Conservation (phyloP, 2,797 vertebrate genomes). For the Phataginus tricuspis region DNA sequence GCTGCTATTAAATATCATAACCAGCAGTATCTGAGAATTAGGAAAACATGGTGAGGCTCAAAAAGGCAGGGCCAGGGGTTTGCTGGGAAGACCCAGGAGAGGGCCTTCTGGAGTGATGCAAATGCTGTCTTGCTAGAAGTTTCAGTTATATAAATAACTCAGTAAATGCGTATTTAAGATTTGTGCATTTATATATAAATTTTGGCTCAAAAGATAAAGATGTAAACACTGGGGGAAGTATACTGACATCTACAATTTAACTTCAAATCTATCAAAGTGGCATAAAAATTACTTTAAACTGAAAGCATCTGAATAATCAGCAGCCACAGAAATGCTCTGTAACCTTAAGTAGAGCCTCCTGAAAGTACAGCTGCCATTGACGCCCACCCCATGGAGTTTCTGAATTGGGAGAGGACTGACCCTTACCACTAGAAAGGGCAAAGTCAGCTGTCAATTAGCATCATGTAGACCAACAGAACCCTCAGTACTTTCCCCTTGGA, state of each 20-base stretch:
- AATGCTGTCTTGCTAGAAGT: neutral
- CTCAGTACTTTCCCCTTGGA: neutral
- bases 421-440: neutral
- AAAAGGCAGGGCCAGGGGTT: neutral
- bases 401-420: neutral
- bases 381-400: neutral
- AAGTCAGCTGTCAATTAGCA: neutral
- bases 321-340: neutral
- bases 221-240: neutral
- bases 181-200: neutral
- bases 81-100: neutral
- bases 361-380: neutral
- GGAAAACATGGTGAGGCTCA: neutral
- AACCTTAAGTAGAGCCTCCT: neutral
- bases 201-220: conserved; percentile 43
- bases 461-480: neutral
- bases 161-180: neutral
- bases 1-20: conserved; percentile 37
- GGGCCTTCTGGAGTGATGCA: neutral
- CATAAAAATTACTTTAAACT: conserved; percentile 24
- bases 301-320: neutral
- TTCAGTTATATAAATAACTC: neutral
- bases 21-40: neutral
- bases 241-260: neutral
- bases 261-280: neutral